Evolutionary conservation across 37 sponge, comb jelly and placozoan species (phyloP), one percentile per base, ranked within the genome.

Genomic region (Hexactinellida sp.): DNA sequence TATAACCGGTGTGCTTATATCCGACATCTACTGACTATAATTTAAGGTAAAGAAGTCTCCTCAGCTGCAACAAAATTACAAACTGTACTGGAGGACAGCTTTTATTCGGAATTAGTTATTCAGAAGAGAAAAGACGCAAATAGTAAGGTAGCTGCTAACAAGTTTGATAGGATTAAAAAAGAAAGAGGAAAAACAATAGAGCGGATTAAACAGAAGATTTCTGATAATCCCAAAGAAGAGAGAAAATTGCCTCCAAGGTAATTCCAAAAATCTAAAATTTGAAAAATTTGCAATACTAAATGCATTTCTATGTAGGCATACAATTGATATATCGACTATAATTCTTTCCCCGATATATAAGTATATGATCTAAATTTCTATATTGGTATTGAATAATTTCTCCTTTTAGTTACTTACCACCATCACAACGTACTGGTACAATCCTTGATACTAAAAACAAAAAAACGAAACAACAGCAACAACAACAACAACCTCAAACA

Each of bases 221-320:
- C 76, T 25, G 76, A 63, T 25, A 63, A 63, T 23, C 76, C 76
- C 3, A 63, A 63, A n/a, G 76, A 63, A 7, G 28, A 32, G 30
- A 63, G 13, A n/a, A 63, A 63, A 28, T n/a, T 63, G 13, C 76
- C 76, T 25, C 76, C 76, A 63, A 63, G 76, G 76, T 63, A 63
- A 19, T 19, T 9, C 52, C 16, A 47, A 47, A 9, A 16, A 16
- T 47, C 16, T 47, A n/a, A n/a, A n/a, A n/a, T n/a, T n/a, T n/a
- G n/a, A n/a, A n/a, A n/a, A n/a, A n/a, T n/a, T n/a, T n/a, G n/a
- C n/a, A n/a, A n/a, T n/a, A n/a, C n/a, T n/a, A n/a, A n/a, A n/a
- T n/a, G n/a, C n/a, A n/a, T n/a, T n/a, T n/a, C n/a, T n/a, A n/a
- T n/a, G n/a, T n/a, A n/a, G n/a, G n/a, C n/a, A n/a, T n/a, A n/a